Base-by-base conservation (phyloP, 2,888 invertebrate genomes). In the Agelastica alni region DNA sequence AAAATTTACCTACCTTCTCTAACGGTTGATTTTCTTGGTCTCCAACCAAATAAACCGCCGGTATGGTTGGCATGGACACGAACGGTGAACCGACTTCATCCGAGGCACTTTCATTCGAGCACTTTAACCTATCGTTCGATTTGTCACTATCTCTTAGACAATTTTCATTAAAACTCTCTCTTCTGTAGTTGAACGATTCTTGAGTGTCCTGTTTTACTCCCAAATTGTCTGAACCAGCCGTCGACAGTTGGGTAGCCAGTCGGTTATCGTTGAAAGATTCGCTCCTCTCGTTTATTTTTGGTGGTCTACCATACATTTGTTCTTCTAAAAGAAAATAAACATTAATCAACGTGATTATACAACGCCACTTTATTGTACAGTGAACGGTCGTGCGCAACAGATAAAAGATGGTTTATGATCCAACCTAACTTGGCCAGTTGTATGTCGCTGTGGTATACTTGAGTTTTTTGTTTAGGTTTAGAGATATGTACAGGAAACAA, bases 21-120 rank as follows among this genome's bases (percentile, higher is more conserved):
- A 84, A 72, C 43, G 83, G 82, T 68, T 83, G 82, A 39, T 80
- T 79, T n/a, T 75, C 75, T 2, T 69, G 71, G 60, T 81, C 81
- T 41, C 78, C 80, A 44, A 78, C 77, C 47, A 81, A 67, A 66
- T 80, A 79, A 17, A 79, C 78, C 13, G 80, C 78, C n/a, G 81
- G 80, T 58, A 80, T 79, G 2, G 79, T 77, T 3, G 80, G 80
- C 79, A 81, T 80, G 3, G 80, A 79, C 2, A 79, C 79, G 57
- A 80, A 77, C 4, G 80, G 80, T 14, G 78, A 78, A 4, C 77
- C 75, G 4, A 68, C 71, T 48, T 76, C 75, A 42, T 75, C 76
- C 2, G 64, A 47, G 13, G 48, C 60, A 5, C 66, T 65, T 46
- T 73, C 75, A 20, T 70, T 70, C 45, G 71, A 67, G 5, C 70